Conservation (phyloP, 2,888 invertebrate genomes). For the Polymixis lichenea region DNA sequence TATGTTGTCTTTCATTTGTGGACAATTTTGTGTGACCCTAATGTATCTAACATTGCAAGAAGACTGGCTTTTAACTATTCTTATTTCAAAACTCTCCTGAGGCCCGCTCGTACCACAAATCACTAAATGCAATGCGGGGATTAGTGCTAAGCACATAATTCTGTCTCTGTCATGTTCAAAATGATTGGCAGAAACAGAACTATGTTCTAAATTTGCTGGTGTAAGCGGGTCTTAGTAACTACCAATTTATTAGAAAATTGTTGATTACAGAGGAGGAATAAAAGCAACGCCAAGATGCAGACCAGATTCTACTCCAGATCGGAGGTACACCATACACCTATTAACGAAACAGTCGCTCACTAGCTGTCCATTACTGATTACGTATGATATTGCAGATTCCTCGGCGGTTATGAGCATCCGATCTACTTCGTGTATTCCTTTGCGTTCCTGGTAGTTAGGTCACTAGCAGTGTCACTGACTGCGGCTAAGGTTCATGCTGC, state of each 20-base stretch:
- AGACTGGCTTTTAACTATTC: background rate
- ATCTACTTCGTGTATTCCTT: slow-evolving; percentile 92
- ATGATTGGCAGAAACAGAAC: background rate
- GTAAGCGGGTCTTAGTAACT: background rate
- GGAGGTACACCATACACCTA: slow-evolving; percentile 39
- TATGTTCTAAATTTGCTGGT: background rate
- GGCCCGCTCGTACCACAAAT: no score
- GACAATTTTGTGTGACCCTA: background rate
- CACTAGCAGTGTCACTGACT: slow-evolving; percentile 90
- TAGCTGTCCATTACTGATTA: background rate
- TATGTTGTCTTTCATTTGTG: no score
- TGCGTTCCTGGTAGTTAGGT: slow-evolving; percentile 90
- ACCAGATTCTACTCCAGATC: slow-evolving; percentile 46
- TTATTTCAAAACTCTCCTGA: background rate
- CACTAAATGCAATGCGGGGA: no score
- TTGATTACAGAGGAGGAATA: slow-evolving; percentile 73
- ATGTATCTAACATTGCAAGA: background rate
- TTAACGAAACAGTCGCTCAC: background rate
- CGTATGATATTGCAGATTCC: slow-evolving; percentile 69
- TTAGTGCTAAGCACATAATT: background rate
- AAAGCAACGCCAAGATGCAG: slow-evolving; percentile 71
- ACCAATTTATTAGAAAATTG: background rate
- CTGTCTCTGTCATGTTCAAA: no score
- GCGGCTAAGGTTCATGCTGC: slow-evolving; percentile 91
- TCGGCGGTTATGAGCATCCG: slow-evolving; percentile 88